Percentiles rank a stretch among this genome's conserved stretches.
These are phyloP conservation scores for Montipora cactus DNA, from an alignment of 64 coral and sea anemone genomes.

Conservation along the genomic window DNA sequence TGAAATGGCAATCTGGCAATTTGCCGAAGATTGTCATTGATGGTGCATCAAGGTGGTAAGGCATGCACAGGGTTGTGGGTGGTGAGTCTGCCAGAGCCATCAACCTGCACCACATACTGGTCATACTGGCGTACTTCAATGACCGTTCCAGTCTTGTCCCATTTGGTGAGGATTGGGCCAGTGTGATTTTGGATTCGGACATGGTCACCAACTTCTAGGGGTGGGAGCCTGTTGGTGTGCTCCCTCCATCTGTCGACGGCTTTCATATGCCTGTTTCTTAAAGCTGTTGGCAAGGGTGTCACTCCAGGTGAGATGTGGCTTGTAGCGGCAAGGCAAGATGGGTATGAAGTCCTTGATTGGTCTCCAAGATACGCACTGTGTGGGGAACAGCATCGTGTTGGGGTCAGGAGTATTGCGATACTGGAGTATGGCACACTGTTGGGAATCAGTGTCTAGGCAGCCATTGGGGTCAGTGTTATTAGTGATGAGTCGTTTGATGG, in stretches of 20 bases:
- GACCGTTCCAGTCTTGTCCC: slow-evolving; percentile 48
- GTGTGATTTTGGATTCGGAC: slow-evolving; percentile 51
- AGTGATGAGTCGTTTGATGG: slow-evolving; percentile 16
- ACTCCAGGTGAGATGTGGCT: background rate
- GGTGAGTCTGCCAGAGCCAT: slow-evolving; percentile 45
- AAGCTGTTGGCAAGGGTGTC: background rate
- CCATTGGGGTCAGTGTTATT: slow-evolving; percentile 56
- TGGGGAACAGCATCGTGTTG: background rate
- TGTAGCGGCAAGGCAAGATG: slow-evolving; percentile 30
- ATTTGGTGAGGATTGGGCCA: slow-evolving; percentile 24
- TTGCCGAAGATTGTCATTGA: slow-evolving; percentile 25
- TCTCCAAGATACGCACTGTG: background rate
- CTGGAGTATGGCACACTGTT: background rate
- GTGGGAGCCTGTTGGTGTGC: slow-evolving; percentile 36
- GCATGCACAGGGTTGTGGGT: slow-evolving; percentile 41
- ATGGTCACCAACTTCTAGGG: slow-evolving; percentile 34
- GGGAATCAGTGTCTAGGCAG: slow-evolving; percentile 5
- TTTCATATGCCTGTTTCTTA: slow-evolving; percentile 14
- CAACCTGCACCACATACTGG: slow-evolving; percentile 32
- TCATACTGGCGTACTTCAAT: slow-evolving; percentile 44
- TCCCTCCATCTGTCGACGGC: slow-evolving; percentile 14
- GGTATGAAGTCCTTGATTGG: slow-evolving; percentile 48
- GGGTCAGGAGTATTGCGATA: slow-evolving; percentile 33
- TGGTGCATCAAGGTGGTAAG: background rate
- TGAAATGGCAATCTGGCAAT: background rate